Evolutionary conservation across 1,140 invertebrate species (phyloP).

Genomic region (Cephus cinctus): DNA sequence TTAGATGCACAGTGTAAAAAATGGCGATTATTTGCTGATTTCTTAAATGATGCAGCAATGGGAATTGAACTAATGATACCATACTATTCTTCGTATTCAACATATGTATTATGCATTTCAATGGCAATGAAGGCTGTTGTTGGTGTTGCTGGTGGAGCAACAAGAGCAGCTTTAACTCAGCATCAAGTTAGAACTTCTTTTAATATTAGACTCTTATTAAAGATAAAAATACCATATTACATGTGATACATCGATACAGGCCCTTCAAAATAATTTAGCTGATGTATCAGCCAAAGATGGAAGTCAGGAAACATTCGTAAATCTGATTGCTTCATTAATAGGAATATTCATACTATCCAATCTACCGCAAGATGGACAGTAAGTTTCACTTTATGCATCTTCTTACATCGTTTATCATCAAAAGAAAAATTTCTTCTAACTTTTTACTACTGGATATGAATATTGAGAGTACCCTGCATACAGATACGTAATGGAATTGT

Average conservation of each 20-base stretch:
- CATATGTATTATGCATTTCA: slow-evolving; percentile 67
- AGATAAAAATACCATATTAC: no score
- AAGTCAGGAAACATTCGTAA: slow-evolving; percentile 94
- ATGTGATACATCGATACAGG: slow-evolving; percentile 57
- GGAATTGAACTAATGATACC: slow-evolving; percentile 77
- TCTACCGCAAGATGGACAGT: slow-evolving; percentile 61
- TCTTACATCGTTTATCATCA: background rate
- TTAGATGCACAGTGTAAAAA: slow-evolving; percentile 86
- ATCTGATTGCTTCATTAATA: slow-evolving; percentile 78
- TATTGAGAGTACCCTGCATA: slow-evolving; percentile 8
- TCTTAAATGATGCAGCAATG: slow-evolving; percentile 89
- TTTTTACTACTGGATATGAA: background rate
- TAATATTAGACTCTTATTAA: no score
- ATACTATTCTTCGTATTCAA: slow-evolving; percentile 59
- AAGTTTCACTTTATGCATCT: slow-evolving; percentile 29
- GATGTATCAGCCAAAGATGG: slow-evolving; percentile 95
- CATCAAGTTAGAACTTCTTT: slow-evolving; percentile 69
- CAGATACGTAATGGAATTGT: slow-evolving; percentile 69
- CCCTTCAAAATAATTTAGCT: slow-evolving; percentile 84
- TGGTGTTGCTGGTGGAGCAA: slow-evolving; percentile 90
- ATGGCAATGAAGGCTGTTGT: slow-evolving; percentile 74
- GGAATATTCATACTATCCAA: slow-evolving; percentile 75
- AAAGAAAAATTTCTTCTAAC: background rate
- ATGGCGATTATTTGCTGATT: slow-evolving; percentile 94
- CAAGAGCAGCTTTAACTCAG: slow-evolving; percentile 87